Evolutionary conservation across 2,797 vertebrate genomes (phyloP).

Genomic region (Sphenopsis melanotis): DNA sequence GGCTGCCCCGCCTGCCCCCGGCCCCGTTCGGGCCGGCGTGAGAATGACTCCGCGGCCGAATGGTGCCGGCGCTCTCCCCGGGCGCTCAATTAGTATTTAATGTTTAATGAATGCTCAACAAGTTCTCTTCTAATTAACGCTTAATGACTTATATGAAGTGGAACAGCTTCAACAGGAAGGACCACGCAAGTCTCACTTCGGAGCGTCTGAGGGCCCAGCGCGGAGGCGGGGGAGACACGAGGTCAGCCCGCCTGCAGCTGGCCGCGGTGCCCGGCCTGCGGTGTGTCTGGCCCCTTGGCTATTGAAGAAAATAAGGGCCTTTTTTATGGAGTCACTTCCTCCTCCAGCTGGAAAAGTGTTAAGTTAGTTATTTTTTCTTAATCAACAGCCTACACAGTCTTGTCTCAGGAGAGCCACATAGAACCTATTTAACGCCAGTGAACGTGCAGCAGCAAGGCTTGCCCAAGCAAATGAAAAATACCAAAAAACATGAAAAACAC

Average conservation of each 20-base stretch:
- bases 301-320: background rate
- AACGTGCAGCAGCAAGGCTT: background rate
- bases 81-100: constrained; percentile 59
- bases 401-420: accelerated
- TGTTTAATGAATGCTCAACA: constrained; percentile 35
- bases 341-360: background rate
- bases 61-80: background rate
- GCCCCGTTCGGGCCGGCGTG: background rate
- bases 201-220: background rate
- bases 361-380: background rate
- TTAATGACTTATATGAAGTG: constrained; percentile 23
- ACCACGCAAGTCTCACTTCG: background rate
- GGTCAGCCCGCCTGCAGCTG: background rate
- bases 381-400: background rate
- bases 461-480: background rate
- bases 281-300: background rate
- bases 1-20: background rate
- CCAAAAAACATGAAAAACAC: background rate
- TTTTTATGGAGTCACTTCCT: background rate
- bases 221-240: background rate
- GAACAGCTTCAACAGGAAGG: constrained; percentile 55
- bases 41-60: constrained; percentile 14
- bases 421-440: background rate
- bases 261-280: accelerated
- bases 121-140: constrained; percentile 59